phyloP scores from a whole-genome alignment of 2,888 invertebrate species.

The Eupithecia abbreviata region DNA sequence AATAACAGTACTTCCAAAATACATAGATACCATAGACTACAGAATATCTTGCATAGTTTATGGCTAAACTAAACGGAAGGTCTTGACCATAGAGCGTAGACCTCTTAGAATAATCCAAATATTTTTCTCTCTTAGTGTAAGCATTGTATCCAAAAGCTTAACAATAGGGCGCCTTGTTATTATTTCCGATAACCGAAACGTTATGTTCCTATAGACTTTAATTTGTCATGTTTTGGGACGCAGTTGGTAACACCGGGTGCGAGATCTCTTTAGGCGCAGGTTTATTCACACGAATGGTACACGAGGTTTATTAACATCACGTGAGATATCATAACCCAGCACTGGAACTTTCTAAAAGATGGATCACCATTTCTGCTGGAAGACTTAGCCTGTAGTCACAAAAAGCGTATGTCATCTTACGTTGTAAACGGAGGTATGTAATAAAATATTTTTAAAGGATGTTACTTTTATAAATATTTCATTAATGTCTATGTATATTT shows the following conservation, averaged over 20 bases:
- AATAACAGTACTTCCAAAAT: slow-evolving; percentile 32
- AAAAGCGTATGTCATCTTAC: slow-evolving; percentile 40
- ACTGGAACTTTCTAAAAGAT: neutral
- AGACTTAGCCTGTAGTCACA: slow-evolving; percentile 41
- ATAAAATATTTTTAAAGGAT: slow-evolving; percentile 26
- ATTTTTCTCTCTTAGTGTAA: slow-evolving; percentile 35
- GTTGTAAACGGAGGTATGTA: slow-evolving; percentile 25
- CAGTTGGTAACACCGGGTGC: slow-evolving; percentile 46
- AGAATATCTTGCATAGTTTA: slow-evolving; percentile 26
- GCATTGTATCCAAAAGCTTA: slow-evolving; percentile 49
- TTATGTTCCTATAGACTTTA: slow-evolving; percentile 60
- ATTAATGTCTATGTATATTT: slow-evolving; percentile 41
- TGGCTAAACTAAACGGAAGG: slow-evolving; percentile 27
- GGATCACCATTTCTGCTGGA: slow-evolving; percentile 5
- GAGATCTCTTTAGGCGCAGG: slow-evolving; percentile 26
- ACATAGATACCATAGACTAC: slow-evolving; percentile 29
- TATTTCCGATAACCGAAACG: slow-evolving; percentile 48
- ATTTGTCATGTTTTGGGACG: slow-evolving; percentile 56
- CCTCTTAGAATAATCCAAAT: slow-evolving; percentile 32
- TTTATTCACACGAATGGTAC: slow-evolving; percentile 10
- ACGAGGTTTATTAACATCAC: neutral
- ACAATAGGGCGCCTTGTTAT: slow-evolving; percentile 49
- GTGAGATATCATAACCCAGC: neutral
- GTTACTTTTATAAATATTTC: neutral
- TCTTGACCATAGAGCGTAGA: slow-evolving; percentile 18